Conservation (phyloP, 1,140 invertebrate genomes). For the Drosophila prosaltans region DNA sequence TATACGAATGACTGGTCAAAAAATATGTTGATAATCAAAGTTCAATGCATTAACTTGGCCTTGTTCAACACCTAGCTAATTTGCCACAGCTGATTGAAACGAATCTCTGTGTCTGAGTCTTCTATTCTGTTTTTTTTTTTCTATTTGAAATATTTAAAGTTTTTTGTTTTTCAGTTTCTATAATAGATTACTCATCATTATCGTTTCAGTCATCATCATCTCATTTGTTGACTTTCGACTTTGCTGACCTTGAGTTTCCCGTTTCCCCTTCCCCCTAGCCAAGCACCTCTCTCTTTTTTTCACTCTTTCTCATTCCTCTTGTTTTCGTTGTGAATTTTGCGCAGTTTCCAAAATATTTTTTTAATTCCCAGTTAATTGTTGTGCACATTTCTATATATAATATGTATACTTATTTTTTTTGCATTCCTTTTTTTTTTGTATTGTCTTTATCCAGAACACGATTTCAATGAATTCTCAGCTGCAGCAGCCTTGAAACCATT, state of each 20-base stretch:
- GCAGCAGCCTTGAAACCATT: slow-evolving; percentile 67
- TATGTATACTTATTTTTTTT: slow-evolving; percentile 20
- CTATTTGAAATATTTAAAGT: neutral
- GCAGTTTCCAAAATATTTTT: slow-evolving; percentile 8
- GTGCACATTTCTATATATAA: slow-evolving; percentile 24
- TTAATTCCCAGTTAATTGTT: slow-evolving; percentile 16
- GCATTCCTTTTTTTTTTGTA: slow-evolving; percentile 16
- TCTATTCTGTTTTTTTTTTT: neutral
- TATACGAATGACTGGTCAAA: slow-evolving; percentile 19
- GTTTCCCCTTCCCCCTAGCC: no score
- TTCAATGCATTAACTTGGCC: slow-evolving; percentile 51
- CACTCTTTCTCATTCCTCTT: no score
- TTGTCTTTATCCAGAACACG: slow-evolving; percentile 55
- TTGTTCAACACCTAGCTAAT: slow-evolving; percentile 37
- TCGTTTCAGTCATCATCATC: slow-evolving; percentile 29
- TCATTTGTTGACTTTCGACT: slow-evolving; percentile 25
- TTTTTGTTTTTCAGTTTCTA: no score
- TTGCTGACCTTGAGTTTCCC: no score
- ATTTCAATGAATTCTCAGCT: slow-evolving; percentile 73
- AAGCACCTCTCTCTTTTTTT: no score
- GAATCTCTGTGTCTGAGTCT: slow-evolving; percentile 1
- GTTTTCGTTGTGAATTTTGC: slow-evolving; percentile 24
- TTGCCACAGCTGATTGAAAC: slow-evolving; percentile 45
- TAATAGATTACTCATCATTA: slow-evolving; percentile 34
- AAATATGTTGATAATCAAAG: slow-evolving; percentile 42